A percentile compares a stretch with the other conserved stretches of the same genome.
Evolutionary conservation across 2,888 invertebrate genomes (phyloP).

Genomic region (Rapana venosa): DNA sequence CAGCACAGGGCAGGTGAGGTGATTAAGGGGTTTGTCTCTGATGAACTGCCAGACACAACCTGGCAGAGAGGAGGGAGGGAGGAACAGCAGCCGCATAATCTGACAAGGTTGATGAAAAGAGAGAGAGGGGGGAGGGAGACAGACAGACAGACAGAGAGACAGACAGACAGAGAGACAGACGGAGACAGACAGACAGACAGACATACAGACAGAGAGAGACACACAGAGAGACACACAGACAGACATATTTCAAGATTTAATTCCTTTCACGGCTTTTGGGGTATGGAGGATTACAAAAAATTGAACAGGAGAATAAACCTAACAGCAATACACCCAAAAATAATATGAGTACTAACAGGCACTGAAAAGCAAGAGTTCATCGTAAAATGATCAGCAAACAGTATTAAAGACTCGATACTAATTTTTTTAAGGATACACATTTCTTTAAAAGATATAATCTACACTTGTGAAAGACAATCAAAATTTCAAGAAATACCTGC

Average conservation of each 20-base stretch:
- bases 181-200: background rate
- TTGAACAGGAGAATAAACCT: no score
- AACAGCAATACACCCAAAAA: no score
- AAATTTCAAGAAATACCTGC: no score
- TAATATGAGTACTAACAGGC: no score
- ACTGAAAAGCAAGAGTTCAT: no score
- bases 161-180: background rate
- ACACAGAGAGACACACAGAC: background rate
- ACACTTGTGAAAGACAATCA: no score
- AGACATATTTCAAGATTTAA: background rate
- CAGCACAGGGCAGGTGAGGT: slow-evolving; percentile 22
- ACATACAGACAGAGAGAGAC: background rate
- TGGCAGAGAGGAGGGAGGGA: background rate
- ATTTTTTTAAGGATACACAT: no score
- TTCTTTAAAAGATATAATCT: no score
- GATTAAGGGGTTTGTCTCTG: background rate
- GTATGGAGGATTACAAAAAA: no score
- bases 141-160: background rate
- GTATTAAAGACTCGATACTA: no score
- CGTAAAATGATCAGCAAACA: no score
- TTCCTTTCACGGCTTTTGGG: no score
- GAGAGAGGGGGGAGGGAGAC: background rate
- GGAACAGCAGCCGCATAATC: background rate
- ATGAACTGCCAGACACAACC: background rate
- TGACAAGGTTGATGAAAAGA: background rate